phyloP scores from a whole-genome alignment of 2,797 vertebrate genomes.

The Varecia variegata region DNA sequence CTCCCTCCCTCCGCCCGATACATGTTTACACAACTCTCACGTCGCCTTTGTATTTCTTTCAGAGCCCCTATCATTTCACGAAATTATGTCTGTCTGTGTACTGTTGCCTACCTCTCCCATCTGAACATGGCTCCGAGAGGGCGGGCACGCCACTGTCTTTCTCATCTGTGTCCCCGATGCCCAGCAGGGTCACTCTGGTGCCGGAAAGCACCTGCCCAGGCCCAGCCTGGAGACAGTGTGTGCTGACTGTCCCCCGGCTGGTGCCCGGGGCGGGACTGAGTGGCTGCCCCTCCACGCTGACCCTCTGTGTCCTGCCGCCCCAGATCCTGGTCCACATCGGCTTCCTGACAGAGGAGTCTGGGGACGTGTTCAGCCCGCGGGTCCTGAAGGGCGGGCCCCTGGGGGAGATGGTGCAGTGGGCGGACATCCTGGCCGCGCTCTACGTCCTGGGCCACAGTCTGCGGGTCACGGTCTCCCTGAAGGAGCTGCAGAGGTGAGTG shows the following conservation, averaged over 20 bases:
- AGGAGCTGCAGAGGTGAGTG: conserved; percentile 97
- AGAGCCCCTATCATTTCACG: conserved; percentile 31
- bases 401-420: conserved; percentile 99
- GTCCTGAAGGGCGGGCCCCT: conserved; percentile 97
- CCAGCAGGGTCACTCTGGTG: not conserved
- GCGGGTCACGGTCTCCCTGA: conserved; percentile 91
- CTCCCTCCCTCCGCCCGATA: not conserved
- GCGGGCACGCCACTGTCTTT: not conserved
- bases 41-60: not conserved
- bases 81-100: conserved; percentile 29
- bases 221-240: not conserved
- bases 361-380: conserved; percentile 96
- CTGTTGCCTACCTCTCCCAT: not conserved
- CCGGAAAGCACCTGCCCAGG: not conserved
- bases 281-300: not conserved
- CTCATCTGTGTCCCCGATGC: not conserved
- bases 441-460: conserved; percentile 96
- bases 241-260: not conserved
- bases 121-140: not conserved
- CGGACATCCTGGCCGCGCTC: conserved; percentile 95
- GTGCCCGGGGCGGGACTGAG: not conserved
- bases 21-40: not conserved
- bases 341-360: conserved; percentile 97
- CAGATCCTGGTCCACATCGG: conserved; percentile 97
- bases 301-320: not conserved